A percentile compares a stretch with the other conserved stretches of the same genome.
phyloP scores from a whole-genome alignment of 2,797 vertebrate species.

The Synanceia verrucosa region DNA sequence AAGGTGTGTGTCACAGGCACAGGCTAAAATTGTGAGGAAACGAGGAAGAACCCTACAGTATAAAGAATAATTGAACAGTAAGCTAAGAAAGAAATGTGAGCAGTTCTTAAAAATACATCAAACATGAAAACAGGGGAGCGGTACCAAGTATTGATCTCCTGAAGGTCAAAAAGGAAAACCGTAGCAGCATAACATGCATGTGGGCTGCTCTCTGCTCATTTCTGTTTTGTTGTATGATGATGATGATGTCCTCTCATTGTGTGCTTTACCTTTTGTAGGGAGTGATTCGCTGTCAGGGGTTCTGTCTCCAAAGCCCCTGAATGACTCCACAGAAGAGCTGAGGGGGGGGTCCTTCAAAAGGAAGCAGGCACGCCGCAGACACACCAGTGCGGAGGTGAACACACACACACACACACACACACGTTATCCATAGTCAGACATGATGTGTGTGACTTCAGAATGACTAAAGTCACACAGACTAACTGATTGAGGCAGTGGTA shows the following conservation, averaged over 20 bases:
- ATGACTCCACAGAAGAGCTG: constrained; percentile 84
- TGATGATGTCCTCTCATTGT: background rate
- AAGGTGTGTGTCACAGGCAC: background rate
- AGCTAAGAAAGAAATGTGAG: background rate
- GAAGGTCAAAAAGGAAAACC: background rate
- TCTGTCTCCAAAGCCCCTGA: constrained; percentile 77
- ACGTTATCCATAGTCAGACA: background rate
- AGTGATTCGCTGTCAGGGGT: constrained; percentile 83
- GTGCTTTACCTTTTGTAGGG: constrained; percentile 68
- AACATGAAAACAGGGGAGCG: background rate
- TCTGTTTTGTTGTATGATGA: background rate
- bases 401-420: too few species aligned
- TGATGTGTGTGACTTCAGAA: too few species aligned
- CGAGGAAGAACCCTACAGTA: background rate
- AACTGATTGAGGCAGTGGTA: too few species aligned
- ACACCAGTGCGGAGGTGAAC: constrained; percentile 85
- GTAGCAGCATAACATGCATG: too few species aligned
- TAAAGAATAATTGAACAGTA: background rate
- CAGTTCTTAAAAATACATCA: background rate
- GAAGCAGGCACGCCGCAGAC: constrained; percentile 73
- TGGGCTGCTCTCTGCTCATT: background rate
- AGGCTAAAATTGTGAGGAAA: background rate
- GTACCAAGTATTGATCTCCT: background rate
- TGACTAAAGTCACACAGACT: too few species aligned
- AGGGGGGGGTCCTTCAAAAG: constrained; percentile 68